Percentiles rank a stretch among this genome's conserved stretches.
phyloP scores from a whole-genome alignment of 2,113 vertebrate genomes.

The Nematolebias whitei region DNA sequence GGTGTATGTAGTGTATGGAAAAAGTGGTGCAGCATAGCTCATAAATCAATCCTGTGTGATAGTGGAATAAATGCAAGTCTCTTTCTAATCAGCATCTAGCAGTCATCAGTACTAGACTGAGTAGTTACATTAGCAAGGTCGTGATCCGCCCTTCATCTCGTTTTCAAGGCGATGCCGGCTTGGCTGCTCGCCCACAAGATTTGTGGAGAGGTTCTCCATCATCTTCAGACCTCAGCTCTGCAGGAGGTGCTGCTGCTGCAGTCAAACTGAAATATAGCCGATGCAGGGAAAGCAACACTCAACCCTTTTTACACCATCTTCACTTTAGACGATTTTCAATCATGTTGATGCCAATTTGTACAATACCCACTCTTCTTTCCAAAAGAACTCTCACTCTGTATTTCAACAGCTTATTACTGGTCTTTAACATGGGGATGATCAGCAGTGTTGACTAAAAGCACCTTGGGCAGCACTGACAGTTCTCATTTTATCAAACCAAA shows the following conservation, averaged over 20 bases:
- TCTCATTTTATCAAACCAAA: too few species aligned
- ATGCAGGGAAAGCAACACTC: not conserved
- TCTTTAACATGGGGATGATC: too few species aligned
- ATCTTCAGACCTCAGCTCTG: conserved; percentile 15
- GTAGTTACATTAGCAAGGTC: conserved; percentile 54
- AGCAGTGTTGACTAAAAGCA: too few species aligned
- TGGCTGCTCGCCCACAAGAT: conserved; percentile 24
- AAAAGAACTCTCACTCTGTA: not conserved
- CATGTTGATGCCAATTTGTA: too few species aligned
- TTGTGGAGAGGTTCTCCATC: conserved; percentile 39
- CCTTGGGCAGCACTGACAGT: too few species aligned
- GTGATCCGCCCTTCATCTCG: conserved; percentile 24
- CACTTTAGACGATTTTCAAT: not conserved
- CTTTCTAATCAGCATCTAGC: conserved; percentile 37
- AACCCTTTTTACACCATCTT: not conserved
- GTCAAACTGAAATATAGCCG: not conserved
- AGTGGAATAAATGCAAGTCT: conserved; percentile 11
- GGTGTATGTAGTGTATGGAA: not conserved
- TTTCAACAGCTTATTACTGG: not conserved
- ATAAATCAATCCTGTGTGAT: conserved; percentile 29
- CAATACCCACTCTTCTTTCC: not conserved
- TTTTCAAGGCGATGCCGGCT: conserved; percentile 13
- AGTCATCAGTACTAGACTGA: conserved; percentile 35
- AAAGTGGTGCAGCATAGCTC: not conserved
- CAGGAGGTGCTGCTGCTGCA: conserved; percentile 11